These are phyloP conservation scores for Phania funesta DNA, from an alignment of 2,888 invertebrate species.

Conservation along the genomic window DNA sequence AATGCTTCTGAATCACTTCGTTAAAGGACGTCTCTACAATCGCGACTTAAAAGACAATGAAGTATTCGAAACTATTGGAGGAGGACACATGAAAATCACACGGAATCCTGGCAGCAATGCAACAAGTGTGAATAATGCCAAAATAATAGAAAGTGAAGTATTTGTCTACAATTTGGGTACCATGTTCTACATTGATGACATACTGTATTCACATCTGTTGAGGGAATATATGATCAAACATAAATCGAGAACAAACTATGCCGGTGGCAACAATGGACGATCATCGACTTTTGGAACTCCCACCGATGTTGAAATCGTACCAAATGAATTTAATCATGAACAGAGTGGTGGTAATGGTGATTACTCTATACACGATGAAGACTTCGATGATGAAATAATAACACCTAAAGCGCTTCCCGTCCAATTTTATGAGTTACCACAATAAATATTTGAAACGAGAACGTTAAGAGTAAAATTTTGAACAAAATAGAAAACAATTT, in stretches of 20 bases:
- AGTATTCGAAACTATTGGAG: constrained; percentile 82
- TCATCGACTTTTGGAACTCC: constrained; percentile 72
- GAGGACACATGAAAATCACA: constrained; percentile 82
- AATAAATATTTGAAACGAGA: constrained; percentile 70
- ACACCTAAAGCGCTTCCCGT: constrained; percentile 80
- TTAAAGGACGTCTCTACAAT: constrained; percentile 83
- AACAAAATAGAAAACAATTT: constrained; percentile 19
- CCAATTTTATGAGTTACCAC: constrained; percentile 78
- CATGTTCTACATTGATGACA: constrained; percentile 84
- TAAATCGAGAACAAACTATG: constrained; percentile 73
- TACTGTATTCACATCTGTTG: constrained; percentile 81
- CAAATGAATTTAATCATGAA: constrained; percentile 78
- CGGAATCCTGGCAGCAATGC: constrained; percentile 80
- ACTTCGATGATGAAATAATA: constrained; percentile 80
- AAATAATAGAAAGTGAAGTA: constrained; percentile 83
- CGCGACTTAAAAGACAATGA: constrained; percentile 82
- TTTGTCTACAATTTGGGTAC: constrained; percentile 85
- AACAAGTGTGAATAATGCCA: constrained; percentile 82
- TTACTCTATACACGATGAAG: constrained; percentile 78
- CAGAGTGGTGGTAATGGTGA: constrained; percentile 74
- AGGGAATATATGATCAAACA: constrained; percentile 76
- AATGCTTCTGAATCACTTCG: constrained; percentile 84
- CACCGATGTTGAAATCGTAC: constrained; percentile 79
- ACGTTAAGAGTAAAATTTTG: constrained; percentile 8
- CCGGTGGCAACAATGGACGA: constrained; percentile 71